Evolutionary conservation across 2,888 invertebrate species (phyloP), one percentile per base, ranked within the genome.

Genomic region (Melipona beecheii): DNA sequence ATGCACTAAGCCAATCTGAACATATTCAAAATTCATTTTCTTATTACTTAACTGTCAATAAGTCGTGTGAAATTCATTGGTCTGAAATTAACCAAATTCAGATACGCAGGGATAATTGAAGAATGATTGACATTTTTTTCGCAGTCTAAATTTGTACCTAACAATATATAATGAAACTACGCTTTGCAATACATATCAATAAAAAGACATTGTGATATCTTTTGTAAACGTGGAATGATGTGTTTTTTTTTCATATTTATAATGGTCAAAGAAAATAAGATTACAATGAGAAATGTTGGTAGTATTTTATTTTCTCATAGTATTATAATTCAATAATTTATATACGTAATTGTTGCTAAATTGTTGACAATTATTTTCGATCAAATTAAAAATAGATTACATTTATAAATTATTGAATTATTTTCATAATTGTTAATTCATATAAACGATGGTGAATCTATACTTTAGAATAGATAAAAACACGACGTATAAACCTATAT

Each of bases 141-240:
- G 62, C 82, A 80, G 82, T 70, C 74, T 80, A 82, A 80, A 79
- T 69, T 82, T 82, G 74, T 79, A 65, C 81, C 80, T 79, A 79
- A 75, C 69, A 79, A 79, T 82, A 70, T 80, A 75, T 82, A 82
- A 82, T 75, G 70, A 82, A 80, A 75, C 82, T 82, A 82, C 80
- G 70, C 82, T 82, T 75, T 82, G 65, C 58, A 80, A 80, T 82
- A 80, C 43, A 70, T 65, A 79, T 79, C 70, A 80, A 82, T 79
- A 58, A 82, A 82, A 79, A 80, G 80, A 80, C 82, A 60, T 74
- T 79, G 71, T 49, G 66, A 80, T 49, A 82, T 70, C 74, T 75
- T 75, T 79, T 79, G 64, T 79, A 36, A 79, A 82, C 81, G 79
- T 74, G 79, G 79, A 82, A 74, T 43, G 62, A 70, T 79, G 43